phyloP scores from a whole-genome alignment of 2,888 invertebrate species.

The Gisinianus flammeolus region DNA sequence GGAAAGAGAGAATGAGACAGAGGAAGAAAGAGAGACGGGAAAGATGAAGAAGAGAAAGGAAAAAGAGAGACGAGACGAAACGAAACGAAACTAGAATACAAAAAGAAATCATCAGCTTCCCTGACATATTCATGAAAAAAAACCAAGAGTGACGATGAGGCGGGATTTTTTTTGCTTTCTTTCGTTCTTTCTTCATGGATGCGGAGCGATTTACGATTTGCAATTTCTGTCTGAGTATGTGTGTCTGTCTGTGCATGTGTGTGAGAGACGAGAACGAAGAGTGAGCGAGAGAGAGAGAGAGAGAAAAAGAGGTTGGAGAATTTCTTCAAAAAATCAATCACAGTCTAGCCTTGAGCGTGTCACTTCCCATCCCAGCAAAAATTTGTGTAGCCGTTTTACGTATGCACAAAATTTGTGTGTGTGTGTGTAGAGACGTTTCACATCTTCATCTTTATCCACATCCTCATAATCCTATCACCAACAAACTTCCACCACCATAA shows the following conservation, averaged over 20 bases:
- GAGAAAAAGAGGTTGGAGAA: neutral
- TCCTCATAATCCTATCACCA: too few relatives aligned
- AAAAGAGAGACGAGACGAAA: neutral
- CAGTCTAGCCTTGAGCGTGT: slow-evolving; percentile 28
- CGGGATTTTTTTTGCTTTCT: neutral
- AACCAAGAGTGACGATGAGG: neutral
- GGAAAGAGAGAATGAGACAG: neutral
- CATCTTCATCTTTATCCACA: too few relatives aligned
- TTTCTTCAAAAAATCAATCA: slow-evolving; percentile 36
- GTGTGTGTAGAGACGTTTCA: neutral
- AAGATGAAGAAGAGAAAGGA: neutral
- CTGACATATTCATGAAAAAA: neutral
- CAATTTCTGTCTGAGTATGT: neutral
- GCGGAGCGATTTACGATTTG: neutral
- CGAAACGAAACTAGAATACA: too few relatives aligned
- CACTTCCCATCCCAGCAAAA: slow-evolving; percentile 21
- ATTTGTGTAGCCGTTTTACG: too few relatives aligned
- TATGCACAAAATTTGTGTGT: neutral
- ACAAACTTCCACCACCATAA: too few relatives aligned
- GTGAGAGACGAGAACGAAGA: neutral
- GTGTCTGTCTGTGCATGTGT: neutral
- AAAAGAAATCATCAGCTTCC: neutral
- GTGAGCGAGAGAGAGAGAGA: too few relatives aligned
- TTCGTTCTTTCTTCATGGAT: neutral
- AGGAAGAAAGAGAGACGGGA: neutral